Base-by-base conservation (phyloP, 2,797 vertebrate species). In the Sarcophilus harrisii region DNA sequence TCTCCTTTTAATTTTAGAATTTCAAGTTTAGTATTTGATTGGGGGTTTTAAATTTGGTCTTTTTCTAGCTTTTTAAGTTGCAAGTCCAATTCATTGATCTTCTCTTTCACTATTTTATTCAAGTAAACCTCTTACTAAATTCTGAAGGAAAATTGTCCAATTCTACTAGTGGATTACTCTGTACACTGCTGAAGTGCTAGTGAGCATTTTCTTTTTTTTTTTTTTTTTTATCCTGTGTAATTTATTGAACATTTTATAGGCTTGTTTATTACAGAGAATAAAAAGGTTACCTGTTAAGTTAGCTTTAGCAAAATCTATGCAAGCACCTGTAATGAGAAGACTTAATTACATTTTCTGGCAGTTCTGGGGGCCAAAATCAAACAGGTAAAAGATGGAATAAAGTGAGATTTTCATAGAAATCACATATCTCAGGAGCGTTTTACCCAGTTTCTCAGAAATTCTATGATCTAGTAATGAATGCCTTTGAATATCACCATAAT, bases 281-380 rank as follows among this genome's bases (percentile, higher is more conserved):
- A 96, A 98, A 96, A 96, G 27, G 1, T 98, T 98, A 54, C 73
- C 96, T 97, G 54, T 18, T 96, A 98, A 97, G 92, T 93, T 96
- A 95, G 45, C 62, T 95, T 96, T 97, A 96, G 94, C 96, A 97
- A 98, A 98, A 96, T 95, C 96, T 94, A 97, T 89, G 62, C 97
- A 52, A 98, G 58, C 45, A 49, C 30, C 92, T 96, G 52, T 94
- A 92, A 97, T 38, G 1, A 96, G 96, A 98, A 96, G 92, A 95
- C 90, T 96, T 90, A 90, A 96, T 96, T 97, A 97, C 60, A 91
- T 94, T 96, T 95, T 32, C 96, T 81, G 93, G 90, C 93, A 95
- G 94, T 55, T 92, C 93, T 97, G 21, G 6, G 13, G 21, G 58
- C 45, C n/a, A 90, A 89, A 18, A 93, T 95, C 60, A 58, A 95